Evolutionary conservation across 2,888 invertebrate genomes (phyloP).

Genomic region (Mechanitis messenoides): DNA sequence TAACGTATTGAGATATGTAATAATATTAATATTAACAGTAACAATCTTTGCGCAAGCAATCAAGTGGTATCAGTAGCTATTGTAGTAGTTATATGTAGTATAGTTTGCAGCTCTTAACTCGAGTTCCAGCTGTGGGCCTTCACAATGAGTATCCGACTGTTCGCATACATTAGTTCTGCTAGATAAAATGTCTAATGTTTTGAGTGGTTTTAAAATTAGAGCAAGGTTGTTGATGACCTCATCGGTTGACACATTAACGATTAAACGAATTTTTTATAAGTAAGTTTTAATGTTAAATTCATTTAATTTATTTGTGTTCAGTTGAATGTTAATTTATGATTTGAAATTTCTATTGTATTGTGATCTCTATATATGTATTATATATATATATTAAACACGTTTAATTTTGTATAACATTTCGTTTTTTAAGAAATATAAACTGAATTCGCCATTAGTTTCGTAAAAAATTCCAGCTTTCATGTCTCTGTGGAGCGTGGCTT

Average conservation of each 20-base stretch:
- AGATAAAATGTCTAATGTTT: conserved; percentile 9
- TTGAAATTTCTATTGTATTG: too few relatives aligned
- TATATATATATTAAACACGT: too few relatives aligned
- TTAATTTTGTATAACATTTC: too few relatives aligned
- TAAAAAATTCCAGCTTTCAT: conserved; percentile 25
- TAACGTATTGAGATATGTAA: too few relatives aligned
- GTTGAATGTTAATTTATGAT: too few relatives aligned
- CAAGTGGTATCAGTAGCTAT: too few relatives aligned
- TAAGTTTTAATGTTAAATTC: too few relatives aligned
- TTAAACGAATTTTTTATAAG: conserved; percentile 1
- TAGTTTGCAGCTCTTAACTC: neutral
- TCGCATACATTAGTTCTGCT: neutral
- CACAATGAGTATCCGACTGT: neutral
- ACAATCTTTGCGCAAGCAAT: too few relatives aligned
- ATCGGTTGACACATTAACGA: conserved; percentile 23
- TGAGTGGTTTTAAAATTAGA: conserved; percentile 11
- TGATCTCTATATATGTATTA: too few relatives aligned
- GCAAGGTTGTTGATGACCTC: conserved; percentile 8
- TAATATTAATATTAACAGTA: too few relatives aligned
- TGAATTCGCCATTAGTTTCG: conserved; percentile 16
- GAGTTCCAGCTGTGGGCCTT: too few relatives aligned
- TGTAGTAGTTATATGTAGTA: too few relatives aligned
- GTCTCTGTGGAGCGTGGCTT: conserved; percentile 17
- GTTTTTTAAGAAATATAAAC: conserved; percentile 14
- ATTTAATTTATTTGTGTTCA: neutral